Conservation (phyloP, 92 coral and sea anemone genomes). For the Zoanthus solanderi region DNA sequence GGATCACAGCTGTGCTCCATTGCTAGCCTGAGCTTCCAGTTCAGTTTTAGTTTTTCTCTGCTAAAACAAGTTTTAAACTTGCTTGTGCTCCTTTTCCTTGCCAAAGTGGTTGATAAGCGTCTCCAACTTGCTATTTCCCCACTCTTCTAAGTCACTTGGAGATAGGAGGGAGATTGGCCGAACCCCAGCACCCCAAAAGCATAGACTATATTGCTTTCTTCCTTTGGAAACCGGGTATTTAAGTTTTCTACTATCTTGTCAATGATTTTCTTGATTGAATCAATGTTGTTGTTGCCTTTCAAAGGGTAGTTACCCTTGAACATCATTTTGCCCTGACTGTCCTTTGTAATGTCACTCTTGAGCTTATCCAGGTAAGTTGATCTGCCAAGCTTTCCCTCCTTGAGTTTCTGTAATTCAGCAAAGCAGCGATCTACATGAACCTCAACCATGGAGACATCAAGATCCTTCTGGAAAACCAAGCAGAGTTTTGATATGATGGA, state of each 20-base stretch:
- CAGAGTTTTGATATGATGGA: constrained; percentile 36
- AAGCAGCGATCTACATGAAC: constrained; percentile 52
- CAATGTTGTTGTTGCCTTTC: constrained; percentile 52
- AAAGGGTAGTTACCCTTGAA: constrained; percentile 52
- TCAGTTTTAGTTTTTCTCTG: constrained; percentile 47
- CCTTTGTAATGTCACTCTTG: constrained; percentile 53
- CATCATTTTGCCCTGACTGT: constrained; percentile 55
- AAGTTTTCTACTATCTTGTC: constrained; percentile 52
- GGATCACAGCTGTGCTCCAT: constrained; percentile 52
- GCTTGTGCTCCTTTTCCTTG: constrained; percentile 53
- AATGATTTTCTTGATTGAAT: constrained; percentile 44
- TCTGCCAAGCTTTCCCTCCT: constrained; percentile 52
- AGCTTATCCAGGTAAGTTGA: constrained; percentile 52
- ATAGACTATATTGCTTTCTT: constrained; percentile 50
- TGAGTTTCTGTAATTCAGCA: constrained; percentile 54
- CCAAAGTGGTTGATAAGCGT: constrained; percentile 55
- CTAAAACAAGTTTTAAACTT: constrained; percentile 49
- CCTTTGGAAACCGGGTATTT: constrained; percentile 56
- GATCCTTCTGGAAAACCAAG: constrained; percentile 40
- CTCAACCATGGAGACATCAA: no score
- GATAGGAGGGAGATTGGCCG: constrained; percentile 52
- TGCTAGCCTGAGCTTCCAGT: constrained; percentile 45
- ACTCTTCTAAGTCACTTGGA: constrained; percentile 50
- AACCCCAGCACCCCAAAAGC: constrained; percentile 56
- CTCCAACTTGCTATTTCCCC: constrained; percentile 55